These are phyloP conservation scores for Neomorphus geoffroyi DNA, from an alignment of 2,797 vertebrate species.

Conservation along the genomic window DNA sequence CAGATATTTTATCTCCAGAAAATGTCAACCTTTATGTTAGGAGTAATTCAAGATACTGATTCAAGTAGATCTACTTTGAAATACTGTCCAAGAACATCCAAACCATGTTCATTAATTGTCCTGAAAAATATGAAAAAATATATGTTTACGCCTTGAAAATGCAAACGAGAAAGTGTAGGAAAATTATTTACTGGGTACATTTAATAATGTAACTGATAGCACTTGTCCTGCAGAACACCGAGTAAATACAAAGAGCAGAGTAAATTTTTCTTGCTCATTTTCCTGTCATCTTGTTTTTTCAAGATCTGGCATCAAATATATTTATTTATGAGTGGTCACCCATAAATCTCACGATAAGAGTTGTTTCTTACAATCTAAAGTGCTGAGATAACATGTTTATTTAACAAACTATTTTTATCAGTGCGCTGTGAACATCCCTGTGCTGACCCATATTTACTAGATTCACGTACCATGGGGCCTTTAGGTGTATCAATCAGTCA, in stretches of 20 bases:
- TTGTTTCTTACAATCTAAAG: not conserved
- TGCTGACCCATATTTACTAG: not conserved
- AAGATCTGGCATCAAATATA: not conserved
- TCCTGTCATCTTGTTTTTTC: not conserved
- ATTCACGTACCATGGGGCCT: not conserved
- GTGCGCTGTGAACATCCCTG: not conserved
- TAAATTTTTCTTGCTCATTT: not conserved
- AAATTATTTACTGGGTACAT: not conserved
- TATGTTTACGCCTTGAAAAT: not conserved
- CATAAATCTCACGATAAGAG: constrained; percentile 1
- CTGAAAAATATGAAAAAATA: not conserved
- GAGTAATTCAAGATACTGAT: not conserved
- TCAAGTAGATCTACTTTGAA: not conserved
- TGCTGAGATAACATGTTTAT: not conserved
- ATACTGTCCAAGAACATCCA: not conserved
- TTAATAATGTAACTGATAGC: not conserved
- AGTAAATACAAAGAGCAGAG: not conserved
- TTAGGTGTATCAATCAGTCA: not conserved
- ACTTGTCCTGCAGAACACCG: not conserved
- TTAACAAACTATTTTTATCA: not conserved
- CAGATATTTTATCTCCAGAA: not conserved
- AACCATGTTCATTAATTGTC: not conserved
- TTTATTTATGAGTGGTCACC: constrained; percentile 6
- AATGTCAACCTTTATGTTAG: not conserved
- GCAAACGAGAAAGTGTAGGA: not conserved